These are phyloP conservation scores for Equus quagga DNA, from an alignment of 2,113 vertebrate genomes.

Conservation along the genomic window DNA sequence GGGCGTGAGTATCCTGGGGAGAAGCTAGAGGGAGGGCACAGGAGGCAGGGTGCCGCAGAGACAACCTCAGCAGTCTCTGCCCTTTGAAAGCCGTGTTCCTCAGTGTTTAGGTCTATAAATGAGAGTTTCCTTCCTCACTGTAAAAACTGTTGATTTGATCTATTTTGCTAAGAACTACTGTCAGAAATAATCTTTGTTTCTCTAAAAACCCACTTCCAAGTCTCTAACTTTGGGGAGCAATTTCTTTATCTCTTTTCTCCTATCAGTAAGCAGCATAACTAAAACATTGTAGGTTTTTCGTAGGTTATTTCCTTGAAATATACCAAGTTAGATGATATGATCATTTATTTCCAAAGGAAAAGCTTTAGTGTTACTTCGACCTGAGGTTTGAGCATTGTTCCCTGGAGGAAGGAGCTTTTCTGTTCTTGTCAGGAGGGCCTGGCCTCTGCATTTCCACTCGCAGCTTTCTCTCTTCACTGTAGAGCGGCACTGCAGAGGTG, in stretches of 20 bases:
- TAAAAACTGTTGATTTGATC: not conserved
- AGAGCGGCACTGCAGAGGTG: conserved; percentile 98
- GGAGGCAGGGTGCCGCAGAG: not conserved
- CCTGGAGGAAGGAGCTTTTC: not conserved
- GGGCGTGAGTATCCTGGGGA: conserved; percentile 90
- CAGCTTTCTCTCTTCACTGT: rapidly evolving
- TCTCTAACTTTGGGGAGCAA: not conserved
- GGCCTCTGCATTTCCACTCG: rapidly evolving
- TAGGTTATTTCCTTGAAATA: not conserved
- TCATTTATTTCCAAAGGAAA: not conserved
- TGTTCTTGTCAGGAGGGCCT: not conserved
- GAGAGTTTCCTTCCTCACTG: not conserved
- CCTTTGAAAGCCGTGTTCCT: not conserved
- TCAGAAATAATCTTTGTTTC: not conserved
- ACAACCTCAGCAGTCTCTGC: not conserved
- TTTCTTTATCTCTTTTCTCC: not conserved
- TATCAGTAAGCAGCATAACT: not conserved
- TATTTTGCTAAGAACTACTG: not conserved
- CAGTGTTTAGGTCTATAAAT: not conserved
- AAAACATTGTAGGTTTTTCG: not conserved
- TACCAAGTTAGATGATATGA: not conserved
- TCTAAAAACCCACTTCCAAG: not conserved
- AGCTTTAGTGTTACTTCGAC: not conserved
- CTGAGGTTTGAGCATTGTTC: not conserved
- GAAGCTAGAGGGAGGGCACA: rapidly evolving